Percentiles rank a stretch among this genome's conserved stretches.
These are phyloP conservation scores for Anoplolepis gracilipes DNA, from an alignment of 1,140 invertebrate genomes.

Conservation along the genomic window DNA sequence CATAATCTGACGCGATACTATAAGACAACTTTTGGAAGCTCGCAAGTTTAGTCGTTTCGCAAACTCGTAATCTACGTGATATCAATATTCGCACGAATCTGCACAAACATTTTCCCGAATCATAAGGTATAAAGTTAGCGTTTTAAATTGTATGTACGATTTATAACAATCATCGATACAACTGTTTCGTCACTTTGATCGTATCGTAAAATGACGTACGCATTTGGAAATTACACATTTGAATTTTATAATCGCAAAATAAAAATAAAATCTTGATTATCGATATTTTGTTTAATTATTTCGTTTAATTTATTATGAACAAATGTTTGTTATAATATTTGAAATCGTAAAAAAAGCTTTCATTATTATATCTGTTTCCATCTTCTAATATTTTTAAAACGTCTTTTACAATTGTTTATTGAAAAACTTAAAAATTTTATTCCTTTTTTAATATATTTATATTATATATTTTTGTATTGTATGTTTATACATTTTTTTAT, in stretches of 20 bases:
- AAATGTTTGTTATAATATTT: neutral
- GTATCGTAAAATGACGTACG: neutral
- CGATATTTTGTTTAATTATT: neutral
- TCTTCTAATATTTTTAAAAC: neutral
- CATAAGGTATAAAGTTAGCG: too few species aligned
- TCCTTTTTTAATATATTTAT: too few species aligned
- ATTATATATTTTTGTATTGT: too few species aligned
- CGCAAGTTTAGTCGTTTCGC: constrained; percentile 23
- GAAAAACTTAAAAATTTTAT: neutral
- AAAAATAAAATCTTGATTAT: neutral
- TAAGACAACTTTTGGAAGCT: neutral
- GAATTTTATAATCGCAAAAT: neutral
- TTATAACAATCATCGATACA: neutral
- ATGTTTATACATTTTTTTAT: too few species aligned
- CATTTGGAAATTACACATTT: neutral
- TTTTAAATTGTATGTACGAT: neutral
- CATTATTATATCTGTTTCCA: neutral
- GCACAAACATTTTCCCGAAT: neutral
- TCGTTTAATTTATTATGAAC: neutral
- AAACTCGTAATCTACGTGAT: neutral
- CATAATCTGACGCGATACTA: neutral
- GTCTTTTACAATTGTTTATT: neutral
- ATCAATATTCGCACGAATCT: neutral
- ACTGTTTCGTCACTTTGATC: neutral
- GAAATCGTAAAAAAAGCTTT: neutral